Evolutionary conservation across 2,797 vertebrate genomes (phyloP), one percentile per base, ranked within the genome.

Genomic region (Syngnathus rostellatus): DNA sequence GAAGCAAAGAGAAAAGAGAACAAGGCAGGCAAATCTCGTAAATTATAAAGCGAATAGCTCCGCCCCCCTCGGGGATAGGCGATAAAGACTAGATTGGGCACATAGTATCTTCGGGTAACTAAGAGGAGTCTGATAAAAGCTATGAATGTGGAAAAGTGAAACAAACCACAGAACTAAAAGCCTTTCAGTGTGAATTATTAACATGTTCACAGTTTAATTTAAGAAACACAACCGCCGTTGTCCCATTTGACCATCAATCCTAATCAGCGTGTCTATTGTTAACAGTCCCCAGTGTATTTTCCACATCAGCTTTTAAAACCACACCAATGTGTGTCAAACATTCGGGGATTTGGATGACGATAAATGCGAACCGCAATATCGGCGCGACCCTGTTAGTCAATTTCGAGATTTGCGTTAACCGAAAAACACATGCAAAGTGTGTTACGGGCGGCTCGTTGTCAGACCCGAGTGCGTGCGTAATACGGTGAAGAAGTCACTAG

Each of bases 41-140:
- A 83, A 53, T 40, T 75, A 72, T 66, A 72, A 82, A 80, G 45
- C 69, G 66, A 80, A 72, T 68, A 72, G 68, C 19, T n/a, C 19
- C 19, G 7, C 64, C 45, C 54, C 72, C 77, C 72, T 71, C 41
- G 39, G 68, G 67, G 77, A 70, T 25, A 59, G 51, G 62, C 65
- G 70, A 75, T 65, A 59, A 59, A 23, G 57, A 68, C 59, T 64
- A 64, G 69, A 78, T n/a, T 51, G 67, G 65, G 72, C 73, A 77
- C 76, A 78, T 67, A 68, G 31, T 55, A 65, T 69, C 51, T 79
- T 53, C 77, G 68, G 74, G 69, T 71, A 72, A 73, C 64, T 17
- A 14, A 59, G 66, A 65, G 64, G 58, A 41, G 25, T 39, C n/a
- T 65, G 68, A 70, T 61, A 64, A 73, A 41, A 71, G 51, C 53